A percentile compares a stretch with the other conserved stretches of the same genome.
These are phyloP conservation scores for Perdix hodgsoniae DNA, from an alignment of 2,797 vertebrate genomes.

Conservation along the genomic window DNA sequence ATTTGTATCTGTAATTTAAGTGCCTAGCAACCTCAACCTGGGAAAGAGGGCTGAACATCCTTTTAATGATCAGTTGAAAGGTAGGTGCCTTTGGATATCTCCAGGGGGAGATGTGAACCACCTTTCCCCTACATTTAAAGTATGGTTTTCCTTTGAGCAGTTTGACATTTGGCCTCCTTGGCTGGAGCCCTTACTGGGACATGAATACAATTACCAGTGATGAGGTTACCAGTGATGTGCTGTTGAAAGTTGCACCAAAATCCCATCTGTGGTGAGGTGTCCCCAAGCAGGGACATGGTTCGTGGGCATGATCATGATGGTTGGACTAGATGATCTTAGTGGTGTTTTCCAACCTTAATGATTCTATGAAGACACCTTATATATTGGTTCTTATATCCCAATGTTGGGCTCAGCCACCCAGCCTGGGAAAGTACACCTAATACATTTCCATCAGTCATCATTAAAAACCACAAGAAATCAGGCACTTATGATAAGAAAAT, in stretches of 20 bases:
- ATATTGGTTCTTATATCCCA: neutral
- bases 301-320: too few species aligned
- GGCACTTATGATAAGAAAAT: neutral
- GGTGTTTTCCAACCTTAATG: too few species aligned
- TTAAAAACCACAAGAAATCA: conserved; percentile 48
- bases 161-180: neutral
- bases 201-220: too few species aligned
- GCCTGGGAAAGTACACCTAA: neutral
- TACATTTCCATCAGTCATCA: neutral
- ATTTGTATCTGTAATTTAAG: conserved; percentile 34
- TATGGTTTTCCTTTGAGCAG: neutral
- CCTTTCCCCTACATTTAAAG: neutral
- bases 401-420: rapidly evolving
- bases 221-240: rapidly evolving
- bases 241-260: neutral
- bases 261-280: neutral
- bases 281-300: neutral
- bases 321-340: too few species aligned
- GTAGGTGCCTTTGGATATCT: neutral
- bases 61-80: rapidly evolving
- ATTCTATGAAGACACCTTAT: rapidly evolving
- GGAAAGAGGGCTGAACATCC: neutral
- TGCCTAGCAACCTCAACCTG: conserved; percentile 2
- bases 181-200: neutral
- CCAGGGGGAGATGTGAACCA: neutral